Conservation (phyloP, 1,140 invertebrate genomes). For the Lepidostoma basale region DNA sequence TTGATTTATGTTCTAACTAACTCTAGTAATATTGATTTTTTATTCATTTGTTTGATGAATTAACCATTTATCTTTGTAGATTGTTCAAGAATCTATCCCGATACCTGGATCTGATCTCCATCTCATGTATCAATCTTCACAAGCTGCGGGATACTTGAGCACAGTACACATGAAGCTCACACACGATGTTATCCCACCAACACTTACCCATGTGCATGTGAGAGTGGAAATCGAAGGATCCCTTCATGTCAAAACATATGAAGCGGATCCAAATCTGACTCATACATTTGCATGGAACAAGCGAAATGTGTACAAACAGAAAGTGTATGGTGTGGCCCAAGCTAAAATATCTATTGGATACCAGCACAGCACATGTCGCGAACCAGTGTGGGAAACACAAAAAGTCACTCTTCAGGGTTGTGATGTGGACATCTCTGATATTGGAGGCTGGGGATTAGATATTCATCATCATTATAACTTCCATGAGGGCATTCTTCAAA, state of each 20-base stretch:
- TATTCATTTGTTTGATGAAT: too few species aligned
- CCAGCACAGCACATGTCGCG: constrained; percentile 85
- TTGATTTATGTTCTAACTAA: too few species aligned
- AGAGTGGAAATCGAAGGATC: constrained; percentile 91
- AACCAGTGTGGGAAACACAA: constrained; percentile 92
- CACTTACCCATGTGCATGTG: constrained; percentile 86
- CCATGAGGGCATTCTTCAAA: constrained; percentile 94
- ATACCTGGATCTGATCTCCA: constrained; percentile 92
- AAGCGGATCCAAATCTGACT: constrained; percentile 92
- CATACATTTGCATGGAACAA: constrained; percentile 98
- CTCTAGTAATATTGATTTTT: too few species aligned
- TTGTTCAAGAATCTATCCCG: constrained; percentile 91
- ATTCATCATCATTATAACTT: constrained; percentile 99
- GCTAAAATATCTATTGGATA: constrained; percentile 92
- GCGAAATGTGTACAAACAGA: constrained; percentile 95
- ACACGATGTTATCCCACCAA: constrained; percentile 75
- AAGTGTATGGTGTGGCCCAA: constrained; percentile 87
- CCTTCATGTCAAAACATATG: constrained; percentile 88
- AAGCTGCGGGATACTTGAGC: constrained; percentile 90
- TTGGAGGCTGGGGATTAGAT: constrained; percentile 96
- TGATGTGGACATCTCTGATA: constrained; percentile 95
- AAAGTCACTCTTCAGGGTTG: constrained; percentile 94
- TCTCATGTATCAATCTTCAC: constrained; percentile 91
- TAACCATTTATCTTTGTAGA: too few species aligned
- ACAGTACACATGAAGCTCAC: constrained; percentile 92